Conservation (phyloP, 2,113 vertebrate species). For the Erythrolamprus reginae region DNA sequence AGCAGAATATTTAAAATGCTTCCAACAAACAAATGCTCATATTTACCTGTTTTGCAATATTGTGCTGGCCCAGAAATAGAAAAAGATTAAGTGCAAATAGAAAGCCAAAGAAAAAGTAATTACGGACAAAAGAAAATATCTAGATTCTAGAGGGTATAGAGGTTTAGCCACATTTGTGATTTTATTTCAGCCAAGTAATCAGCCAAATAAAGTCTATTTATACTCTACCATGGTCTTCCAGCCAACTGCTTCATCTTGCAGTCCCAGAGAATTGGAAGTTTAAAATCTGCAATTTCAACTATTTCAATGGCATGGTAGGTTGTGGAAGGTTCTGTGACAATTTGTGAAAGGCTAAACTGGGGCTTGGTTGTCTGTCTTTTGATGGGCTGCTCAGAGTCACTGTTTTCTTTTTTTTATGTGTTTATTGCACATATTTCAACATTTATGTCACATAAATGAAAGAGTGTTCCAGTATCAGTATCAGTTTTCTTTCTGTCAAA, state of each 20-base stretch:
- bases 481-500: no score
- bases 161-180: background rate
- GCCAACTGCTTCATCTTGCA: background rate
- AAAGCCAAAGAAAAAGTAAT: slow-evolving; percentile 30
- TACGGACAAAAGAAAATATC: slow-evolving; percentile 32
- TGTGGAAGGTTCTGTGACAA: background rate
- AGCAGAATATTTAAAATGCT: background rate
- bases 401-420: background rate
- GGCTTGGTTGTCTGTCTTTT: background rate
- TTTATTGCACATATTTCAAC: no score
- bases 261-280: background rate
- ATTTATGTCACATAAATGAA: no score
- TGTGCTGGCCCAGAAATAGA: background rate
- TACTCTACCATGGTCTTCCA: background rate
- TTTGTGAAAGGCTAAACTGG: background rate
- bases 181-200: slow-evolving; percentile 7
- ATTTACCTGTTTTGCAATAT: background rate
- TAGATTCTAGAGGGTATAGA: slow-evolving; percentile 4
- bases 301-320: background rate
- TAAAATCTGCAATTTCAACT: background rate
- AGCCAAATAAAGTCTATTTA: background rate
- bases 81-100: slow-evolving; percentile 19
- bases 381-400: background rate
- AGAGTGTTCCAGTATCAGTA: no score
- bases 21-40: background rate